Evolutionary conservation across 2,888 invertebrate genomes (phyloP), one percentile per base, ranked within the genome.

Genomic region (Apantesis nais): DNA sequence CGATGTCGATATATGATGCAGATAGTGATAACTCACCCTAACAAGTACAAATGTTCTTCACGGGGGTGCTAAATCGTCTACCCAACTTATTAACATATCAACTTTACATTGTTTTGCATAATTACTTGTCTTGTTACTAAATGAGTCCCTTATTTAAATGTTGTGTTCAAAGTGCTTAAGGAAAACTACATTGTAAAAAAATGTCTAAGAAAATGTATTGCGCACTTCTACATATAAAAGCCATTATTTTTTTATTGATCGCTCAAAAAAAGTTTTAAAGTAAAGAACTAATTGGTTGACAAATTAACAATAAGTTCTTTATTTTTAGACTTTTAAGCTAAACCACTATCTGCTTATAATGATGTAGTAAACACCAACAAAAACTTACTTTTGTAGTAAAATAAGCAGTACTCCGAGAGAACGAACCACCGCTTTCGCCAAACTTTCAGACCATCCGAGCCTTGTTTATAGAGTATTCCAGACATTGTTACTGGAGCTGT

Each of bases 371-470:
- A 4, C 16, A 34, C 22, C 12, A 19, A 25, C 62, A 68, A 62
- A 65, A 71, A 92, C 95, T 94, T 90, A 98, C 98, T 97, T 96
- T 99, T 99, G 91, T 99, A 99, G 88, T 99, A 98, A 93, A 98
- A 99, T 75, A 99, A 96, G 88, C 98, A 98, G 91, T 98, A 99
- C 89, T 99, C 98, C 44, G 98, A 98, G 70, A 99, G 95, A 60
- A 99, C 99, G 93, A 98, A 99, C 99, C 99, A 99, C 74, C 99
- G 96, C 88, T 98, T 98, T 88, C 98, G 97, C 99, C 99, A 99
- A 61, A 98, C 96, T 96, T 98, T 99, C 5, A 99, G 95, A 12
- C 98, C 98, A 86, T 98, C 98, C 52, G 98, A 98, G 68, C 99
- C 99, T 94, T 99, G 98, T 88, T 99, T 98, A 90, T 98, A 97